Conservation (phyloP, 2,113 vertebrate species). For the Neoarius graeffei region DNA sequence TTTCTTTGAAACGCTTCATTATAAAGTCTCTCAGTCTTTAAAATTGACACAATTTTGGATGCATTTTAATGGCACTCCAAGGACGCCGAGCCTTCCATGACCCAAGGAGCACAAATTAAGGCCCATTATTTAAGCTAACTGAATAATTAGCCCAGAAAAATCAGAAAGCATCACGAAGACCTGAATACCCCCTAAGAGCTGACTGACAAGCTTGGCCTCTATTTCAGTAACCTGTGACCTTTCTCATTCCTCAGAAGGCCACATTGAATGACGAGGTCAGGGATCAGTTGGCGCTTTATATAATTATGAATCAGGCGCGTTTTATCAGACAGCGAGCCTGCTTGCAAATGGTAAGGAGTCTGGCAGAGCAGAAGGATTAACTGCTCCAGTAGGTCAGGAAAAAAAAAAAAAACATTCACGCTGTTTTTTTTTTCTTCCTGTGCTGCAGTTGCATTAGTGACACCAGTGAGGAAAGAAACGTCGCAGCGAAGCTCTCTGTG, state of each 20-base stretch:
- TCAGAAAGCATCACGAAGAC: constrained; percentile 57
- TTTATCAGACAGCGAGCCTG: constrained; percentile 1
- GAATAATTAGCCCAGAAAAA: constrained; percentile 58
- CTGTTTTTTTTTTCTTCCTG: not conserved
- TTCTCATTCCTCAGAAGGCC: constrained; percentile 37
- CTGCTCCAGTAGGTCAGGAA: constrained; percentile 35
- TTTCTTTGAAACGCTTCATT: not conserved
- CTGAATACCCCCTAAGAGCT: constrained; percentile 26
- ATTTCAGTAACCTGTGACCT: constrained; percentile 56
- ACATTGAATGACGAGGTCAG: constrained; percentile 41
- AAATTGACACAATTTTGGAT: not conserved
- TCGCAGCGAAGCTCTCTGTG: not conserved
- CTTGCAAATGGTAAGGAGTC: constrained; percentile 24
- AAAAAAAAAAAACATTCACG: constrained; percentile 37
- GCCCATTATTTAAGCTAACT: constrained; percentile 56
- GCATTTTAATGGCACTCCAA: not conserved
- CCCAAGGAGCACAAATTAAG: constrained; percentile 22
- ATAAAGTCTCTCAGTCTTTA: not conserved
- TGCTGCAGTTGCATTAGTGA: not conserved
- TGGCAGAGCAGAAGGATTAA: constrained; percentile 25
- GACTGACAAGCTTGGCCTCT: constrained; percentile 54
- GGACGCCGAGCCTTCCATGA: constrained; percentile 6
- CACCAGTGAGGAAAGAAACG: not conserved
- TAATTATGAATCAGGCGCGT: constrained; percentile 25
- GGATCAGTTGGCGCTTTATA: constrained; percentile 30